phyloP scores from a whole-genome alignment of 1,140 invertebrate genomes.

The Drosophila persimilis region DNA sequence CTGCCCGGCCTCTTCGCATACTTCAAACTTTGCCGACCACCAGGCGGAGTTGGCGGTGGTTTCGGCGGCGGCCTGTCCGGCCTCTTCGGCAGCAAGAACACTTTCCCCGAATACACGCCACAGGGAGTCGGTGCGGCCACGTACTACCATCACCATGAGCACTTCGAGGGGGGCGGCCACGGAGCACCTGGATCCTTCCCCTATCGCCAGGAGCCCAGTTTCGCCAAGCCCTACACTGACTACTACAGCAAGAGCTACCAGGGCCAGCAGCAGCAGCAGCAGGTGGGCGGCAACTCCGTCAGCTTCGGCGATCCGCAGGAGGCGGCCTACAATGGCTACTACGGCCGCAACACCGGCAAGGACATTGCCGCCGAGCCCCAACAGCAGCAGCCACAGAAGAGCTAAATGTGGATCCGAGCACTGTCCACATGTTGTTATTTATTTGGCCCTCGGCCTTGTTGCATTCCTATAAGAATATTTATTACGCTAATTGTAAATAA shows the following conservation, averaged over 20 bases:
- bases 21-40: slow-evolving; percentile 89
- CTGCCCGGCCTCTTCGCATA: slow-evolving; percentile 91
- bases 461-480: slow-evolving; percentile 79
- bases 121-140: slow-evolving; percentile 85
- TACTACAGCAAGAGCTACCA: slow-evolving; percentile 83
- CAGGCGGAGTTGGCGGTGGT: slow-evolving; percentile 66
- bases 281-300: slow-evolving; percentile 83
- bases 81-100: slow-evolving; percentile 77
- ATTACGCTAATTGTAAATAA: slow-evolving; percentile 74
- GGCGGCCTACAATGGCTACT: slow-evolving; percentile 89
- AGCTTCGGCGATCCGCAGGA: slow-evolving; percentile 87
- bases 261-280: slow-evolving; percentile 52
- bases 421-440: slow-evolving; percentile 50
- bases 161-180: slow-evolving; percentile 72
- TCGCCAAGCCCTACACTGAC: slow-evolving; percentile 79
- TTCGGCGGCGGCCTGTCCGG: slow-evolving; percentile 71
- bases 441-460: slow-evolving; percentile 48
- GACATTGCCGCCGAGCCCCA: slow-evolving; percentile 69
- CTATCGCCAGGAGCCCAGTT: slow-evolving; percentile 80
- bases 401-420: slow-evolving; percentile 28
- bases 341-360: slow-evolving; percentile 81
- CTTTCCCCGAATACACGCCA: slow-evolving; percentile 86
- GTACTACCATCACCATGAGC: slow-evolving; percentile 84
- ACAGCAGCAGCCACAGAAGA: slow-evolving; percentile 47
- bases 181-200: slow-evolving; percentile 47